Evolutionary conservation across 2,797 vertebrate genomes (phyloP).

Genomic region (Kryptopterus vitreolus): DNA sequence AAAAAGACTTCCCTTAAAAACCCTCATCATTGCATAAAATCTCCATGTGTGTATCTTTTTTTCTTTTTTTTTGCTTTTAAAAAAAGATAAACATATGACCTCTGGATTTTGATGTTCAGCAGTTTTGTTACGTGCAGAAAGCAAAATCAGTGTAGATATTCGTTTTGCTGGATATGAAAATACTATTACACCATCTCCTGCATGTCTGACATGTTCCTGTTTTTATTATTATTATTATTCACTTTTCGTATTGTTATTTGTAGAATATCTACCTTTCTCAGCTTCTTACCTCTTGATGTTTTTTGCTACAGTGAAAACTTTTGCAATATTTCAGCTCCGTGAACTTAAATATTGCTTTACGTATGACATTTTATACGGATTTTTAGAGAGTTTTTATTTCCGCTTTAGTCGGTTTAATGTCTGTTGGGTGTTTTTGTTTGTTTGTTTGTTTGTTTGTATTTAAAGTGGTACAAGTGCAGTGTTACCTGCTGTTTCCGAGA

Average conservation of each 20-base stretch:
- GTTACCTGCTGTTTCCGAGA: conserved; percentile 36
- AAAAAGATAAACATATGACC: background rate
- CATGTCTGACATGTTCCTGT: background rate
- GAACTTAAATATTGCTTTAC: conserved; percentile 34
- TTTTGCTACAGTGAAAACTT: conserved; percentile 44
- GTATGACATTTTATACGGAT: conserved; percentile 29
- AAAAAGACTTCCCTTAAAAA: background rate
- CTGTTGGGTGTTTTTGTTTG: background rate
- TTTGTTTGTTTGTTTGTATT: conserved; percentile 18
- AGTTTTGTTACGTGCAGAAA: background rate
- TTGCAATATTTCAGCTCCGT: conserved; percentile 39
- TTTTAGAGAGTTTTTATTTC: conserved; percentile 26
- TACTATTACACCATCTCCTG: background rate
- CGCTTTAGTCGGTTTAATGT: conserved; percentile 8
- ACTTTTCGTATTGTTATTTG: background rate
- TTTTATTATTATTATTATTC: background rate
- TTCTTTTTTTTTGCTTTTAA: background rate
- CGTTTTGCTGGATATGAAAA: background rate
- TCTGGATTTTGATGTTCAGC: conserved; percentile 1
- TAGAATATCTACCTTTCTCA: background rate
- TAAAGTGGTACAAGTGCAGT: conserved; percentile 37
- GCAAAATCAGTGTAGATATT: background rate
- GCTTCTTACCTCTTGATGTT: conserved; percentile 30
- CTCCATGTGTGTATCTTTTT: background rate
- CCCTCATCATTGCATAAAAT: background rate